phyloP scores from a whole-genome alignment of 2,888 invertebrate genomes.

The Cheilosia soror region DNA sequence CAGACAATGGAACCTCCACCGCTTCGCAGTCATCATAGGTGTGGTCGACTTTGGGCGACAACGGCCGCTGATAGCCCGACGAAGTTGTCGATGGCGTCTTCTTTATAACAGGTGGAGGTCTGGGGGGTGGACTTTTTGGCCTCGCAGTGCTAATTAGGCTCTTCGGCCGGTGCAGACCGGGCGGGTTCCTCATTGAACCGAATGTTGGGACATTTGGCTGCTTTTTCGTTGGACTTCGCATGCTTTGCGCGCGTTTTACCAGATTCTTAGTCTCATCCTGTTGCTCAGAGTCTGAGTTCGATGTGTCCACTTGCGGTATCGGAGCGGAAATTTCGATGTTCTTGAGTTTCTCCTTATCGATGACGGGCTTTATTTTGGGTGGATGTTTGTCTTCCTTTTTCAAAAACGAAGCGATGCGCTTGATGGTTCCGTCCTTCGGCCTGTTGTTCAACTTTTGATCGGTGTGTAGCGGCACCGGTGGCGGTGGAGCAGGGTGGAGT shows the following conservation, averaged over 20 bases:
- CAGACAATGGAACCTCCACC: slow-evolving; percentile 86
- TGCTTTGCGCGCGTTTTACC: slow-evolving; percentile 92
- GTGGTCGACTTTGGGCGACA: slow-evolving; percentile 81
- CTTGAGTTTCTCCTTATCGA: slow-evolving; percentile 89
- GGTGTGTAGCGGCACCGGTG: slow-evolving; percentile 83
- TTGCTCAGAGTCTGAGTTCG: slow-evolving; percentile 84
- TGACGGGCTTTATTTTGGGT: slow-evolving; percentile 87
- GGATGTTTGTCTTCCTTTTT: slow-evolving; percentile 87
- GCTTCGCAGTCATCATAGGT: slow-evolving; percentile 92
- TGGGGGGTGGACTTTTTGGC: slow-evolving; percentile 91
- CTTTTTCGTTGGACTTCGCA: slow-evolving; percentile 86
- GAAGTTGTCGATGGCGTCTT: slow-evolving; percentile 84
- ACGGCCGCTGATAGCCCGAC: slow-evolving; percentile 86
- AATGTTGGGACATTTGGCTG: slow-evolving; percentile 90
- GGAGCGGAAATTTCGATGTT: slow-evolving; percentile 93
- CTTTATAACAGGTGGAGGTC: slow-evolving; percentile 85
- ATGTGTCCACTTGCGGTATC: slow-evolving; percentile 87
- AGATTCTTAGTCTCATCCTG: slow-evolving; percentile 84
- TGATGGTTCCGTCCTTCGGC: slow-evolving; percentile 87
- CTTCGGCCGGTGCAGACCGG: slow-evolving; percentile 88
- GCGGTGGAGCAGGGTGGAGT: slow-evolving; percentile 85
- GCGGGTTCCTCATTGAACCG: slow-evolving; percentile 92
- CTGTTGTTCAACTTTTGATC: slow-evolving; percentile 84
- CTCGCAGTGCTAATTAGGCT: slow-evolving; percentile 86
- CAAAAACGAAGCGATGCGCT: slow-evolving; percentile 90